A percentile compares a stretch with the other conserved stretches of the same genome.
Conservation (phyloP, 37 sponge, comb jelly and placozoan genomes). For the Cliona cf. orientalis region DNA sequence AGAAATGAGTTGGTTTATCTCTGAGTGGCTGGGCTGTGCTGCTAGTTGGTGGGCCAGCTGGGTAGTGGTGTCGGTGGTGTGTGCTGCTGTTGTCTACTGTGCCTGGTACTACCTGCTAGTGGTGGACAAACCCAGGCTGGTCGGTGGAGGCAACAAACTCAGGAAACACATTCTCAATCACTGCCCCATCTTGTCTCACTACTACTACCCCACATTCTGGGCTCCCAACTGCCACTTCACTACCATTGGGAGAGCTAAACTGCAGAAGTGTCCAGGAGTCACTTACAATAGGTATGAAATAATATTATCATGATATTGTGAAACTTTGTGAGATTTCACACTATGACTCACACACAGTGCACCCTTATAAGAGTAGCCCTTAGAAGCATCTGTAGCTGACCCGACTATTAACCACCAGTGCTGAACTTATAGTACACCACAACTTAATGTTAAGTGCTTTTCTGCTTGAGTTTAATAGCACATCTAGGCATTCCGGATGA, state of each 20-base stretch:
- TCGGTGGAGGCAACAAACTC: constrained; percentile 20
- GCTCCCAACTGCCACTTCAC: constrained; percentile 59
- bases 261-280: constrained; percentile 41
- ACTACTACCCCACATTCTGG: constrained; percentile 81
- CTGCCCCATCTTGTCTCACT: constrained; percentile 53
- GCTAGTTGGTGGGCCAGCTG: neutral
- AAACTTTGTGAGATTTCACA: too few relatives aligned
- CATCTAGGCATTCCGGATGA: too few relatives aligned
- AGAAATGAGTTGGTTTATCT: too few relatives aligned
- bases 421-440: too few relatives aligned
- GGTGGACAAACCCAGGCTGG: constrained; percentile 50
- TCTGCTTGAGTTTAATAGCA: too few relatives aligned
- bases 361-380: too few relatives aligned
- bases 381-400: too few relatives aligned
- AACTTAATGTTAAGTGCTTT: too few relatives aligned
- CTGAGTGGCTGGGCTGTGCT: neutral
- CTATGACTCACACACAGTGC: too few relatives aligned
- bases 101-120: constrained; percentile 34
- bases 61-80: neutral
- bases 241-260: constrained; percentile 49
- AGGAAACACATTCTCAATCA: constrained; percentile 11
- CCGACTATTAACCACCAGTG: too few relatives aligned
- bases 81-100: neutral
- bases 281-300: constrained; percentile 60
- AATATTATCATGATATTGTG: too few relatives aligned